These are phyloP conservation scores for Agelaius phoeniceus DNA, from an alignment of 2,113 vertebrate species.

Conservation along the genomic window DNA sequence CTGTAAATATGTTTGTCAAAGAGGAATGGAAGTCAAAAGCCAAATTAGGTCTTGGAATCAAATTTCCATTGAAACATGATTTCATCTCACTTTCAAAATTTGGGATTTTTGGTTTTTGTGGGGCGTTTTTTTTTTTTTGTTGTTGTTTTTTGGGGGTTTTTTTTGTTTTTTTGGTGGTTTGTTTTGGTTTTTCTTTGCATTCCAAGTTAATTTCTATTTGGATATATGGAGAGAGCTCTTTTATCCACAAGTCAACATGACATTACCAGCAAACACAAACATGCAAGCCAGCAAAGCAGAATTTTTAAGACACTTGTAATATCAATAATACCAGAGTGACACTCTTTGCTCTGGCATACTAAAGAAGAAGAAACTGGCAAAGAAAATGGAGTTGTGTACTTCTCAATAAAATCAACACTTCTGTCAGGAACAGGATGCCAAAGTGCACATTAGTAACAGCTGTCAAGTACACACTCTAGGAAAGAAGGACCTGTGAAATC, in stretches of 20 bases:
- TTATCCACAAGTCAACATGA: background rate
- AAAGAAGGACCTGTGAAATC: background rate
- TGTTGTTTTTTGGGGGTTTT: no score
- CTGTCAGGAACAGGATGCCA: background rate
- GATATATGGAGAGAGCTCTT: background rate
- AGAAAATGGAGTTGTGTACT: background rate
- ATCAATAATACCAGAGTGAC: background rate
- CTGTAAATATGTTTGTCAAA: background rate
- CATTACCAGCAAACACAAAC: background rate
- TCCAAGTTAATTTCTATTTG: background rate
- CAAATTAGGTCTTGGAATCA: background rate
- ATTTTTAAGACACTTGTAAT: background rate
- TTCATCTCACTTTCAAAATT: background rate
- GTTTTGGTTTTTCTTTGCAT: background rate
- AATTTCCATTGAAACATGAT: background rate
- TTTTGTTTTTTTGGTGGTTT: no score
- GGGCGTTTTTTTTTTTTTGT: no score
- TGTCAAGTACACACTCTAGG: background rate
- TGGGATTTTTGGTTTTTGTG: background rate
- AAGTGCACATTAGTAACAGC: background rate
- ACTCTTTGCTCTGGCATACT: background rate
- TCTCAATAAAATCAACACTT: background rate
- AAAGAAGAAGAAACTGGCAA: background rate
- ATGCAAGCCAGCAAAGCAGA: background rate
- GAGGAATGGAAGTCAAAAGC: background rate